A percentile compares a stretch with the other conserved stretches of the same genome.
phyloP scores from a whole-genome alignment of 2,888 invertebrate species.

The Anthoptus insignis region DNA sequence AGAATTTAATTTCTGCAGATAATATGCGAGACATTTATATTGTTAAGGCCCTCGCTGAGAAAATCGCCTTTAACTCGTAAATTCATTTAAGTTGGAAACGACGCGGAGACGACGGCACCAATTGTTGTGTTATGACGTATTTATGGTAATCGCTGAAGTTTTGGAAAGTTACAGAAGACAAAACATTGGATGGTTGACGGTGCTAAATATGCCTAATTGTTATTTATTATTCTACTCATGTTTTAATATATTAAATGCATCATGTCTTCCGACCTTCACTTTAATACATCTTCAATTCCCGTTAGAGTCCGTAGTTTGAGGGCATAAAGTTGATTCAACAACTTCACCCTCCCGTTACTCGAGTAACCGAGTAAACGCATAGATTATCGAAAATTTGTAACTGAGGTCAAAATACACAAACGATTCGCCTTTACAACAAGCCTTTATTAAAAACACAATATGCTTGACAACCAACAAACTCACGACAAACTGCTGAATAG shows the following conservation, averaged over 20 bases:
- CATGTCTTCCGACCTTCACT: neutral
- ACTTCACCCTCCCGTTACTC: no score
- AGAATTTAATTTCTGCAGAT: conserved; percentile 23
- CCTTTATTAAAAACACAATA: neutral
- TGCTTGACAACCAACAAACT: no score
- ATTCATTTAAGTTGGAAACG: conserved; percentile 13
- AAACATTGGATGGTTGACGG: neutral
- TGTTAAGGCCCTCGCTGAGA: conserved; percentile 5
- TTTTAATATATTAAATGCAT: no score
- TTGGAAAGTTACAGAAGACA: neutral
- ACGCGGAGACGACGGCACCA: neutral
- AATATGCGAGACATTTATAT: conserved; percentile 16
- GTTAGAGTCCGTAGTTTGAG: no score
- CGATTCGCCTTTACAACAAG: no score
- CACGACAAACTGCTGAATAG: neutral
- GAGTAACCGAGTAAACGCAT: no score
- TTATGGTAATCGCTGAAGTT: neutral
- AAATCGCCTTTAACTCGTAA: conserved; percentile 10
- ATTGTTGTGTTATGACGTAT: neutral
- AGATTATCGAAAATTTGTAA: no score
- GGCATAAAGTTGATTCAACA: no score
- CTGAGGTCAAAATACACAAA: no score
- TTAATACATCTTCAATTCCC: no score
- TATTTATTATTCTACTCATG: no score
- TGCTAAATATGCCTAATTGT: no score